A percentile compares a stretch with the other conserved stretches of the same genome.
These are phyloP conservation scores for Cylas formicarius DNA, from an alignment of 1,140 invertebrate species.

Conservation along the genomic window DNA sequence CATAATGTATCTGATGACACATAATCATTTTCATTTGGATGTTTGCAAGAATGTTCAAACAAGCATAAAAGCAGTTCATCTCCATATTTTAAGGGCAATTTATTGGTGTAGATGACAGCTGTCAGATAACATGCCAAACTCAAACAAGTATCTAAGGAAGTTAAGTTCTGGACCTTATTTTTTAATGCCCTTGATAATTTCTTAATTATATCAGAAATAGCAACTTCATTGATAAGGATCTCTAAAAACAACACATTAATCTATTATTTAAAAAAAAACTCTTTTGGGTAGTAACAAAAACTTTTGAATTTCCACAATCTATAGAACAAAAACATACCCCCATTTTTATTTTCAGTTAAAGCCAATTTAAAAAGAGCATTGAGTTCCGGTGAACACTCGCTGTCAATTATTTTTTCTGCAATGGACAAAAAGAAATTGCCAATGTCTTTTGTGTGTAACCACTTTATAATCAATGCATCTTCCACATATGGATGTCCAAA, in stretches of 20 bases:
- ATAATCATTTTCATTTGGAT: conserved; percentile 33
- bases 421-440: conserved; percentile 41
- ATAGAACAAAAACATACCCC: conserved; percentile 25
- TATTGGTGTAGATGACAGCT: conserved; percentile 42
- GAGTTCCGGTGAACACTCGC: conserved; percentile 41
- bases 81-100: conserved; percentile 30
- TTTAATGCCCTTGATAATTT: conserved; percentile 39
- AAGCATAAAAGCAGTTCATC: conserved; percentile 43
- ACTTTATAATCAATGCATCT: conserved; percentile 45
- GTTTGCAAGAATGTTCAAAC: conserved; percentile 42
- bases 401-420: conserved; percentile 39
- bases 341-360: conserved; percentile 32
- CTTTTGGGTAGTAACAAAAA: not conserved
- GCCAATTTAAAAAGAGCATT: conserved; percentile 42
- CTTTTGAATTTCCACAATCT: conserved; percentile 2
- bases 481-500: conserved; percentile 45
- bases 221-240: conserved; percentile 46
- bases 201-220: conserved; percentile 45
- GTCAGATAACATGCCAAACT: conserved; percentile 47
- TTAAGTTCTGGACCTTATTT: conserved; percentile 23
- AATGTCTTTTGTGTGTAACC: conserved; percentile 44
- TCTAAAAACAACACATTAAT: conserved; percentile 38
- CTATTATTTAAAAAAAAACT: conserved; percentile 6
- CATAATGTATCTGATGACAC: conserved; percentile 45
- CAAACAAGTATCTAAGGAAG: conserved; percentile 44